Evolutionary conservation across 2,888 invertebrate genomes (phyloP).

Genomic region (Limnephilus rhombicus): DNA sequence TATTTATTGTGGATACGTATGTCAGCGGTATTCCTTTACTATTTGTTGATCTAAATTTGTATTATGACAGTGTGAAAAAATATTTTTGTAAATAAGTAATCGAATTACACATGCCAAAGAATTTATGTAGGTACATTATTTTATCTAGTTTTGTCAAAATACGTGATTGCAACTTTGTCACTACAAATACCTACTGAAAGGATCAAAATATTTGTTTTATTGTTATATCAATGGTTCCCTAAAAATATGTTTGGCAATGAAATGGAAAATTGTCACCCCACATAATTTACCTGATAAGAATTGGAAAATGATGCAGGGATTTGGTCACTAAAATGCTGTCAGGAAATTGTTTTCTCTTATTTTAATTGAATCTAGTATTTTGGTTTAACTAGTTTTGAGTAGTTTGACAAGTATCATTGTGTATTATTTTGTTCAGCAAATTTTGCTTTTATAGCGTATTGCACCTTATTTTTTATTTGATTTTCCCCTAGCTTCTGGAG

Average conservation of each 20-base stretch:
- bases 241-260: neutral
- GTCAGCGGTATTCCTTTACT: neutral
- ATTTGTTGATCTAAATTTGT: neutral
- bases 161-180: neutral
- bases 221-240: no score
- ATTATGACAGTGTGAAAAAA: neutral
- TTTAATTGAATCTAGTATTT: neutral
- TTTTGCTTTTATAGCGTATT: slow-evolving; percentile 62
- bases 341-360: neutral
- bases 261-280: neutral
- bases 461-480: slow-evolving; percentile 77
- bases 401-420: slow-evolving; percentile 39
- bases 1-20: neutral
- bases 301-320: neutral
- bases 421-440: slow-evolving; percentile 55
- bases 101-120: neutral
- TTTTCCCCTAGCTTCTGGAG: slow-evolving; percentile 84
- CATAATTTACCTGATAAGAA: neutral
- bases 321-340: neutral
- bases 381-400: slow-evolving; percentile 13
- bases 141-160: neutral
- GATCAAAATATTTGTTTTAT: neutral
- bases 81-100: neutral
- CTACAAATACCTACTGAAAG: neutral
- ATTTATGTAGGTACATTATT: neutral